Evolutionary conservation across 2,888 invertebrate species (phyloP), one percentile per base, ranked within the genome.

Genomic region (Ariolimax columbianus): DNA sequence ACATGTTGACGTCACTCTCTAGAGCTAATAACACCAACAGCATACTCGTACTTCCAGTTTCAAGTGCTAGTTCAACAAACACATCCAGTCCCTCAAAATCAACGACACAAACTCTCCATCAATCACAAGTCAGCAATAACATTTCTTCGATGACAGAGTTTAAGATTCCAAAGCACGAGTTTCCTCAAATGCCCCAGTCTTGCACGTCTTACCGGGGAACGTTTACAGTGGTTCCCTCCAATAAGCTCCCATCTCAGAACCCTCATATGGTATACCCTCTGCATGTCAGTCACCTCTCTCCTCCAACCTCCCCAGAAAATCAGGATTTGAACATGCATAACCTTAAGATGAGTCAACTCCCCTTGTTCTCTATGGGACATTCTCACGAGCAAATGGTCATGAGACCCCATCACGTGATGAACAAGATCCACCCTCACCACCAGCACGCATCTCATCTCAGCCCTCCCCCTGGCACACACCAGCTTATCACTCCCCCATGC

Each of bases 401-500:
- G 81, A 73, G 81, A 51, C 81, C 85, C 19, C 82, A 78, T 33
- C 85, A 77, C 70, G 30, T 79, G 33, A 83, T 84, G 82, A 72
- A 55, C 59, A 82, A 79, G 26, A 84, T 84, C 30, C 85, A 82
- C 43, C 77, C 84, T 63, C 86, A 83, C 40, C 84, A 84, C 38
- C 83, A 77, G 86, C 80, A 84, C 88, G 79, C 87, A 88, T 87
- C 87, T 85, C 85, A 88, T 55, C 89, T 91, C 89, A 80, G 88
- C 36, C 68, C 66, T 1, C 90, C 89, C 73, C 90, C 89, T 66
- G 86, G 90, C 7, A 87, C 90, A 14, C 90, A 90, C 73, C 92
- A 90, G 85, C 90, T 95, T 89, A 95, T 95, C 91, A 95, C 95
- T 4, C 95, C 95, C 4, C 95, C 95, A 33, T 95, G 95, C 7